Percentiles rank a stretch among this genome's conserved stretches.
Evolutionary conservation across 2,797 vertebrate genomes (phyloP).

Genomic region (Chelidonichthys spinosus): DNA sequence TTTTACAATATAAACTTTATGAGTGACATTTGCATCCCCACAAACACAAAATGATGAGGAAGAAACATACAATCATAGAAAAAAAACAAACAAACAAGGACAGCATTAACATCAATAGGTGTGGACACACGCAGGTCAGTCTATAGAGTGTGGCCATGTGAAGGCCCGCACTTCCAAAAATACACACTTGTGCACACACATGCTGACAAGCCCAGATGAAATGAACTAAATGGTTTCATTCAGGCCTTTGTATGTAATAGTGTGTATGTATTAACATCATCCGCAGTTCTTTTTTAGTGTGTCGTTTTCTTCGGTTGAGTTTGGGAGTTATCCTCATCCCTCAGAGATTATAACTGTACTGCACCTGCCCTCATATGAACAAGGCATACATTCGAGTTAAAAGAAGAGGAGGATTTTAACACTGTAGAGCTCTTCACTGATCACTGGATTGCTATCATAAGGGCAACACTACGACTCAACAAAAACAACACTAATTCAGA

Average conservation of each 20-base stretch:
- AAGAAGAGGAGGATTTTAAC: constrained; percentile 13
- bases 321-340: constrained; percentile 8
- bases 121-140: constrained; percentile 43
- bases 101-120: constrained; percentile 55
- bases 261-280: constrained; percentile 41
- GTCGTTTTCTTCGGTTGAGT: constrained; percentile 31
- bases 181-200: constrained; percentile 52
- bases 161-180: constrained; percentile 49
- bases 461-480: constrained; percentile 25
- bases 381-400: constrained; percentile 34
- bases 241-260: constrained; percentile 54
- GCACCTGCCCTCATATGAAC: constrained; percentile 27
- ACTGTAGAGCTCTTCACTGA: constrained; percentile 21
- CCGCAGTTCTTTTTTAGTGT: constrained; percentile 9
- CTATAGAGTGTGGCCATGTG: constrained; percentile 23
- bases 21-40: constrained; percentile 73
- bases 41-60: constrained; percentile 75
- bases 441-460: constrained; percentile 24
- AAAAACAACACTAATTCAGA: constrained; percentile 28
- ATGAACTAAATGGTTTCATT: constrained; percentile 61
- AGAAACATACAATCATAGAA: constrained; percentile 48
- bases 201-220: constrained; percentile 54
- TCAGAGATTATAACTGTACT: constrained; percentile 24
- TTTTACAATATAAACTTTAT: constrained; percentile 70
- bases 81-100: constrained; percentile 45